phyloP scores from a whole-genome alignment of 2,888 invertebrate genomes.

The Deilephila elpenor region DNA sequence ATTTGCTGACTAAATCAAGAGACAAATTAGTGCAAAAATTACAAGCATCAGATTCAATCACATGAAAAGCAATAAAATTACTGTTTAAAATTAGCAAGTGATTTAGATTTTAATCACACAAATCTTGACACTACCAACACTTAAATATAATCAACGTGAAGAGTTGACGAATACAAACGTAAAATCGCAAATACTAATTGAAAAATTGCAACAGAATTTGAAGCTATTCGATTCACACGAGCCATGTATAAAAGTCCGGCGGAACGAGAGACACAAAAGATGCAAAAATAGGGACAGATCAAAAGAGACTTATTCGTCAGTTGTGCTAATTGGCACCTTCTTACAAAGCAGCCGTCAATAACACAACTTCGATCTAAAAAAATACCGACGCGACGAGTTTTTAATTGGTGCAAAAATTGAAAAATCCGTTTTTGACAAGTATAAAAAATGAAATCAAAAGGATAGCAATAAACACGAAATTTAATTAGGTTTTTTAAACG shows the following conservation, averaged over 20 bases:
- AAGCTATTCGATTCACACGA: background rate
- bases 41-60: too few species aligned
- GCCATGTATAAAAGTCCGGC: background rate
- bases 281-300: slow-evolving; percentile 15
- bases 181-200: background rate
- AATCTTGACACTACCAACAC: too few species aligned
- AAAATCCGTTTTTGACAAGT: slow-evolving; percentile 29
- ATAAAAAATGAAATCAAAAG: background rate
- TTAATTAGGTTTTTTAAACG: background rate
- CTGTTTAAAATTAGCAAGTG: too few species aligned
- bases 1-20: too few species aligned
- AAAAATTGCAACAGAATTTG: background rate
- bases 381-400: slow-evolving; percentile 4
- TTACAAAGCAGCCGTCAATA: slow-evolving; percentile 23
- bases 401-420: slow-evolving; percentile 18
- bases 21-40: too few species aligned
- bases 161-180: background rate
- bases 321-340: slow-evolving; percentile 30
- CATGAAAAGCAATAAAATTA: too few species aligned
- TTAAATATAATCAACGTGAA: too few species aligned
- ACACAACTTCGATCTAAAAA: background rate
- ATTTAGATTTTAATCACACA: too few species aligned
- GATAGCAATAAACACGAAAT: background rate
- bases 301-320: slow-evolving; percentile 23
- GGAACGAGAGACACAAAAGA: slow-evolving; percentile 1